Evolutionary conservation across 2,797 vertebrate species (phyloP), one percentile per base, ranked within the genome.

Genomic region (Microchirus variegatus): DNA sequence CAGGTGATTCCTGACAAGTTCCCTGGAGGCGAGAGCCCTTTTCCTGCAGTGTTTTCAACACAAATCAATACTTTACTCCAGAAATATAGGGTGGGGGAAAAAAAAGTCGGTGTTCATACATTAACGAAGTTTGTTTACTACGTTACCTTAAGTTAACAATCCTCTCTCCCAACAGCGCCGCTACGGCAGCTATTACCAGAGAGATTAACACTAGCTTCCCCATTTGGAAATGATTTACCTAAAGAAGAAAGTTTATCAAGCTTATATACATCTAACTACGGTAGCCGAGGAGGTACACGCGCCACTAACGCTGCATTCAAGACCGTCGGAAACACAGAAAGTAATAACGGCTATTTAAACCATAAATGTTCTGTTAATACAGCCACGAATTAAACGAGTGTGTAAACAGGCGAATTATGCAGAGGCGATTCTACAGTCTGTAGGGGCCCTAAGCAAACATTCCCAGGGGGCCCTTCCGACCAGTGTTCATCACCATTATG

Each of bases 151-250:
- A 12, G 8, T 40, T 80, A 10, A 89, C 3, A 0, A 89, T 0
- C 67, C 90, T 87, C 58, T 90, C 73, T 16, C 89, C 87, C 0
- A 90, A 1, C 49, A 92, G 63, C 37, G 57, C 67, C 9, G 90
- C 17, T 1, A 89, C 3, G 0, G 41, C 79, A 17, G 84, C 90
- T 0, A 90, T 9, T 1, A 54, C 2, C 17, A 91, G 12, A 0
- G 90, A 72, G 12, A 87, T 6, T 8, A 64, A 11, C 0, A 2
- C 50, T 0, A 85, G 0, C n/a, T 88, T 89, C 1, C 85, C 88
- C 90, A 92, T 91, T 9, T 63, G 66, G 3, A 1, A 55, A 19
- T 10, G 12, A 9, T 40, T 12, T 46, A 1, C 6, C 1, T 0
- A 0, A 0, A 0, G 4, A 7, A 2, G 15, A n/a, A 14, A 0